Conservation (phyloP, 2,797 vertebrate species). For the Epinephelus awoara region DNA sequence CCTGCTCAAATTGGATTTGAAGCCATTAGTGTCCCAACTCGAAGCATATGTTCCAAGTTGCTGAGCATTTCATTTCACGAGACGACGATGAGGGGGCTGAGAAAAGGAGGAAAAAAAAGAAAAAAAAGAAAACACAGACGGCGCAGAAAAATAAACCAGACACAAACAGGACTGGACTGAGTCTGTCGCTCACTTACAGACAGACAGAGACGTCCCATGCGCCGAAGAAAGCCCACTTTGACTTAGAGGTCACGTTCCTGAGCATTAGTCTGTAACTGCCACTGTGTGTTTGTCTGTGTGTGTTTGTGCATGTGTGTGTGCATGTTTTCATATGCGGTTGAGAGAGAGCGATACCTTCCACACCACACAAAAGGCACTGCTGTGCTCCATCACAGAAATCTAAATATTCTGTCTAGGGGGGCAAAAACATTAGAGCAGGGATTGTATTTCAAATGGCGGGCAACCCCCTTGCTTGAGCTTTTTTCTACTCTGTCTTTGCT, state of each 20-base stretch:
- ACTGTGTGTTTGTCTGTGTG: slow-evolving; percentile 38
- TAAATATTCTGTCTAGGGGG: slow-evolving; percentile 69
- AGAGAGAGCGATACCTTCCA: slow-evolving; percentile 57
- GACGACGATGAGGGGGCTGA: slow-evolving; percentile 44
- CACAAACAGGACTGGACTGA: slow-evolving; percentile 62
- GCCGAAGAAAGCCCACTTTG: slow-evolving; percentile 68
- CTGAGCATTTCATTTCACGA: slow-evolving; percentile 77
- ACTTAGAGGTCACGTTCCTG: slow-evolving; percentile 76
- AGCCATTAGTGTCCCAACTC: slow-evolving; percentile 79
- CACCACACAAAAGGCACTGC: slow-evolving; percentile 67
- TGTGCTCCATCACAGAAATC: slow-evolving; percentile 73
- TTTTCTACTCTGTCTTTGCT: slow-evolving; percentile 31
- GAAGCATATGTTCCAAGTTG: slow-evolving; percentile 82
- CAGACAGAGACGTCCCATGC: slow-evolving; percentile 54
- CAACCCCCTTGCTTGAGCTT: slow-evolving; percentile 6
- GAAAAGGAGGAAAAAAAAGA: background rate
- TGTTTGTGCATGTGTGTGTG: slow-evolving; percentile 26
- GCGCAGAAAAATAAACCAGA: slow-evolving; percentile 74
- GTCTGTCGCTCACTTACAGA: slow-evolving; percentile 55
- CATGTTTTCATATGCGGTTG: slow-evolving; percentile 62
- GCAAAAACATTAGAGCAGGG: slow-evolving; percentile 61
- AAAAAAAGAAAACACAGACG: slow-evolving; percentile 48
- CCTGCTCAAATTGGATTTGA: slow-evolving; percentile 76
- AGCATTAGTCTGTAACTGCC: slow-evolving; percentile 67
- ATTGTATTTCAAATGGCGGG: slow-evolving; percentile 79